Evolutionary conservation across 1,140 invertebrate species (phyloP).

Genomic region (Drosophila murphyi): DNA sequence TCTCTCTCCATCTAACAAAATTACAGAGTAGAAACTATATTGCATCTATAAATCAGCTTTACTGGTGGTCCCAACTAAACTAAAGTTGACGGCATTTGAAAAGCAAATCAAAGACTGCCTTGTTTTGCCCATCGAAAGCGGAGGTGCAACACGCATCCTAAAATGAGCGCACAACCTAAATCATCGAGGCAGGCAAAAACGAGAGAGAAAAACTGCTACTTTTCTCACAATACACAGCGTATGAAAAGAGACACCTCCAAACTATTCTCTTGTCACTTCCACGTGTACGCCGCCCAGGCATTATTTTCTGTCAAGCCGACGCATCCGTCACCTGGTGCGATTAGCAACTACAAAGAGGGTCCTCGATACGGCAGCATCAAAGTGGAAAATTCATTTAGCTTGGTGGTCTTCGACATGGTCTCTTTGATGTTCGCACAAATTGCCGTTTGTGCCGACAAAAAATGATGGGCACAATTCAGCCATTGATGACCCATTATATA

Average conservation of each 20-base stretch:
- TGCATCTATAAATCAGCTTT: background rate
- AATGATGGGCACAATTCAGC: conserved; percentile 39
- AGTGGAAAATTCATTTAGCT: conserved; percentile 83
- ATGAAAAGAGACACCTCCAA: conserved; percentile 78
- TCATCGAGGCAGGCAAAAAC: conserved; percentile 50
- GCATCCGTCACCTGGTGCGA: conserved; percentile 81
- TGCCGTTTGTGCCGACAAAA: conserved; percentile 48
- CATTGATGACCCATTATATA: conserved; percentile 51
- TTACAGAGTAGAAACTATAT: no score
- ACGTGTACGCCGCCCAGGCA: conserved; percentile 10
- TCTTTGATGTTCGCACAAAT: conserved; percentile 70
- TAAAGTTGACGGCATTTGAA: conserved; percentile 71
- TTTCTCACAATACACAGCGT: conserved; percentile 71
- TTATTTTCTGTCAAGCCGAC: conserved; percentile 55
- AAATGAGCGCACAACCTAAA: conserved; percentile 41
- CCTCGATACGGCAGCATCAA: conserved; percentile 81
- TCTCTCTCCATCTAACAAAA: no score
- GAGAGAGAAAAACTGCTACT: conserved; percentile 67
- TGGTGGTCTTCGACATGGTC: conserved; percentile 80
- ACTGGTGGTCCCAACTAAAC: conserved; percentile 55
- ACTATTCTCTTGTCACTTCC: conserved; percentile 77
- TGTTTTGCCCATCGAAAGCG: conserved; percentile 49
- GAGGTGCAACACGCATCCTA: conserved; percentile 55
- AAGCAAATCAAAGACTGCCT: conserved; percentile 55
- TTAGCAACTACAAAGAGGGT: conserved; percentile 63